A percentile compares a stretch with the other conserved stretches of the same genome.
phyloP scores from a whole-genome alignment of 2,113 vertebrate genomes.

The Oreocharis arfaki region DNA sequence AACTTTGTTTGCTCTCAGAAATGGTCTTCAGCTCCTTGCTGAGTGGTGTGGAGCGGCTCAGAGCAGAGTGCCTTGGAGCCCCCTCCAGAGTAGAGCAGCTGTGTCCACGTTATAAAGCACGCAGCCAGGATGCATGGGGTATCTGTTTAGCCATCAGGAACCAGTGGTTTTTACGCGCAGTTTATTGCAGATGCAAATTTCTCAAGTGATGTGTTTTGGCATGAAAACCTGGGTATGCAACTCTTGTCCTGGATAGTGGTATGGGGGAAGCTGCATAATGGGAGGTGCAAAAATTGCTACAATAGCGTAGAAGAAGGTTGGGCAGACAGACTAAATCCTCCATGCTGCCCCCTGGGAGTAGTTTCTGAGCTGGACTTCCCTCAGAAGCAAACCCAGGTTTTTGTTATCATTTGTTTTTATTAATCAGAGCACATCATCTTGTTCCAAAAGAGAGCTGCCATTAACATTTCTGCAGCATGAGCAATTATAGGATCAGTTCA shows the following conservation, averaged over 20 bases:
- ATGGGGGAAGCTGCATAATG: not conserved
- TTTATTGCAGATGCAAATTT: not conserved
- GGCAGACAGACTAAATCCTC: not conserved
- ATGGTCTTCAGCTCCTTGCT: not conserved
- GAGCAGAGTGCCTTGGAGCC: not conserved
- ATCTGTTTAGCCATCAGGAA: not conserved
- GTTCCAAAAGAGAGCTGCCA: not conserved
- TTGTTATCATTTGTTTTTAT: not conserved
- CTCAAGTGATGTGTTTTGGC: not conserved
- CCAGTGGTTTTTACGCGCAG: rapidly evolving
- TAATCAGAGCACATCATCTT: not conserved
- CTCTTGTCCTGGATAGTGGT: not conserved
- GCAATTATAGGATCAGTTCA: not conserved
- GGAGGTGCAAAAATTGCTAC: not conserved
- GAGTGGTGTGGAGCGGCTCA: rapidly evolving
- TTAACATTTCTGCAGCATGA: not conserved
- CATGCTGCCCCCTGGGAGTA: not conserved
- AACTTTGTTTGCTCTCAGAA: not conserved
- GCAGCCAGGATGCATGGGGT: rapidly evolving
- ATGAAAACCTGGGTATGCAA: not conserved
- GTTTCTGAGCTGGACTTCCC: not conserved
- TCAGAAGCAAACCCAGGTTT: not conserved
- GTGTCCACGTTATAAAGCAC: rapidly evolving
- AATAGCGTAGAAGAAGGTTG: not conserved
- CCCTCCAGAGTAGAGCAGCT: not conserved